Evolutionary conservation across 2,888 invertebrate genomes (phyloP).

Genomic region (Phlogophora meticulosa): DNA sequence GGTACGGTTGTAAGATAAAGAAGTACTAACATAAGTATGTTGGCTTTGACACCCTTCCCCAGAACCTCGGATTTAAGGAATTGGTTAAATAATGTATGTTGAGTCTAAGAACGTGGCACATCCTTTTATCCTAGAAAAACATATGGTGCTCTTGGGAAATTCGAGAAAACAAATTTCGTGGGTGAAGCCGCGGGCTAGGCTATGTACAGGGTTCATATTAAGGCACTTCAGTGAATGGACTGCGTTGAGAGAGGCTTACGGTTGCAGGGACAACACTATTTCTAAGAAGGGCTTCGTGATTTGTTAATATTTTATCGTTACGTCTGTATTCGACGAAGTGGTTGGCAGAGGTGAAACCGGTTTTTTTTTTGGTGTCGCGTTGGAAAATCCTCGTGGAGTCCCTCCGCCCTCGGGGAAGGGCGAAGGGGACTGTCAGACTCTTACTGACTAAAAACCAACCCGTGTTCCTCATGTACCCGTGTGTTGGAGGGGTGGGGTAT

Average conservation of each 20-base stretch:
- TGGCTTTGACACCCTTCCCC: constrained; percentile 32
- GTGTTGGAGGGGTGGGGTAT: too few species aligned
- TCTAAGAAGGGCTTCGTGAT: not conserved
- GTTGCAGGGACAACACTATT: not conserved
- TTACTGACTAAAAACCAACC: too few species aligned
- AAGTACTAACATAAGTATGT: constrained; percentile 9
- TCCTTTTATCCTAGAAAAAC: constrained; percentile 60
- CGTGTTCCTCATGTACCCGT: too few species aligned
- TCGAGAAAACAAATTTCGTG: constrained; percentile 37
- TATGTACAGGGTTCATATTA: constrained; percentile 36
- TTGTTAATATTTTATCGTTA: constrained; percentile 7
- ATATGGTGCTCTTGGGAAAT: constrained; percentile 61
- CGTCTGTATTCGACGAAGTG: too few species aligned
- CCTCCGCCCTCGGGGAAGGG: too few species aligned
- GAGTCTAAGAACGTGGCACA: constrained; percentile 28
- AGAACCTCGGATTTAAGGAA: constrained; percentile 48
- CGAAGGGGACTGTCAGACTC: too few species aligned
- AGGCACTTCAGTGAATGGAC: not conserved
- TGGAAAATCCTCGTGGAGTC: too few species aligned
- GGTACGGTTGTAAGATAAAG: not conserved
- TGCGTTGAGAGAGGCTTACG: not conserved
- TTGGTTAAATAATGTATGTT: constrained; percentile 57
- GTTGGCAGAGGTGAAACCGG: too few species aligned
- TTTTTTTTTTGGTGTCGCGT: too few species aligned
- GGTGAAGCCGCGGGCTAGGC: constrained; percentile 29